Evolutionary conservation across 2,888 invertebrate genomes (phyloP).

Genomic region (Andrena trimmerana): DNA sequence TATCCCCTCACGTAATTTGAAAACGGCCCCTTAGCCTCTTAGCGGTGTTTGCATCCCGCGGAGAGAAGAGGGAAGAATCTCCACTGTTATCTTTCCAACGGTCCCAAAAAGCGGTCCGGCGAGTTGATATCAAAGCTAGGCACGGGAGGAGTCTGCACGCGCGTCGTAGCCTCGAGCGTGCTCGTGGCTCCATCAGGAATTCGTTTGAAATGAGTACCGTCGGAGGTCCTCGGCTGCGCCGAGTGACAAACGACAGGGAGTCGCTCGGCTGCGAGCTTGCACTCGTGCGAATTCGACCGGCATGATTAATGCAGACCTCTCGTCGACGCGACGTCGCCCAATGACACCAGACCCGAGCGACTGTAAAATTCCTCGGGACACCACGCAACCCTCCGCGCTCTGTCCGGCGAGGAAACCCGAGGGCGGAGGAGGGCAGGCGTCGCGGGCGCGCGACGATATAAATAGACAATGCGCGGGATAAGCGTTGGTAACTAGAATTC

Average conservation of each 20-base stretch:
- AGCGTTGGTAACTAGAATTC: slow-evolving; percentile 74
- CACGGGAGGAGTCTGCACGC: slow-evolving; percentile 4
- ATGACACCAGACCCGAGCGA: slow-evolving; percentile 69
- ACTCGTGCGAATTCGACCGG: slow-evolving; percentile 63
- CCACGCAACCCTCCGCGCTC: slow-evolving; percentile 32
- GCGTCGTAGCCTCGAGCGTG: slow-evolving; percentile 7
- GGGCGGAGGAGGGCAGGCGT: slow-evolving; percentile 10
- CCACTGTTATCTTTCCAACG: slow-evolving; percentile 9
- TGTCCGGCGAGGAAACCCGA: slow-evolving; percentile 25
- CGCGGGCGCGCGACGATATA: slow-evolving; percentile 70
- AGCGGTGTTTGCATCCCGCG: no score
- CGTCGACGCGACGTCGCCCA: slow-evolving; percentile 68
- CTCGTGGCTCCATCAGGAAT: slow-evolving; percentile 47
- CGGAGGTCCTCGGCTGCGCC: slow-evolving; percentile 43
- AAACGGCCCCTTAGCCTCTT: no score
- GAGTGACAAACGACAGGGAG: slow-evolving; percentile 76
- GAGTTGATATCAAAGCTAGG: background rate
- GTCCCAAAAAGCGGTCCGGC: background rate
- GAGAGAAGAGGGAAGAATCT: slow-evolving; percentile 6
- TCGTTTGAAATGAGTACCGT: slow-evolving; percentile 52
- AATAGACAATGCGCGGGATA: slow-evolving; percentile 80
- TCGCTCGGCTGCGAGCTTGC: slow-evolving; percentile 55
- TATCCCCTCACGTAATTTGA: no score
- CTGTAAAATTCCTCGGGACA: slow-evolving; percentile 70
- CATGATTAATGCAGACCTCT: slow-evolving; percentile 74